Conservation (phyloP, 2,888 invertebrate genomes). For the Dryococelus australis region DNA sequence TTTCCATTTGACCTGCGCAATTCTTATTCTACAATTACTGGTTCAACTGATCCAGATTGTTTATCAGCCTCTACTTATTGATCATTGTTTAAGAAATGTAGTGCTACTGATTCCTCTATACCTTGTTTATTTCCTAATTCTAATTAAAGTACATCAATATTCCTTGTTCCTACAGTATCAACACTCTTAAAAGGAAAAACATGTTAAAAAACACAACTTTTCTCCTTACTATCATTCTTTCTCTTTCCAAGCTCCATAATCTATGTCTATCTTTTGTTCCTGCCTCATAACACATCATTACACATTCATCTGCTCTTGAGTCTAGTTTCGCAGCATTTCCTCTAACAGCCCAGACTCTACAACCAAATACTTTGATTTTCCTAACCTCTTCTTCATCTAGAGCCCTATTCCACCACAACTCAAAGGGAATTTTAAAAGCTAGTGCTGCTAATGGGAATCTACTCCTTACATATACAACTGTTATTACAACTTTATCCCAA, state of each 20-base stretch:
- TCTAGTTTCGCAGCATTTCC: slow-evolving; percentile 20
- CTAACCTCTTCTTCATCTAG: slow-evolving; percentile 16
- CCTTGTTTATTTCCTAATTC: too few relatives aligned
- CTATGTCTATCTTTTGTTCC: background rate
- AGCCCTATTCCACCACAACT: slow-evolving; percentile 28
- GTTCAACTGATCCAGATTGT: too few relatives aligned
- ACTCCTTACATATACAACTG: slow-evolving; percentile 23
- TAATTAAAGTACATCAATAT: background rate
- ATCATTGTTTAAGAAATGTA: too few relatives aligned
- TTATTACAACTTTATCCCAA: slow-evolving; percentile 31
- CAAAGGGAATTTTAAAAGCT: slow-evolving; percentile 13
- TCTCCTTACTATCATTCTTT: background rate
- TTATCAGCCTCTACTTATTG: too few relatives aligned
- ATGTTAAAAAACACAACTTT: slow-evolving; percentile 26
- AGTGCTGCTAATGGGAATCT: slow-evolving; percentile 23
- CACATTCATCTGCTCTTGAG: slow-evolving; percentile 29
- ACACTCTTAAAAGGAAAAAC: background rate
- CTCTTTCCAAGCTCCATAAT: background rate
- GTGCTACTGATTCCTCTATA: too few relatives aligned
- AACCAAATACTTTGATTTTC: slow-evolving; percentile 31
- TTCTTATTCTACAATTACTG: background rate
- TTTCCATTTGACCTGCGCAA: too few relatives aligned
- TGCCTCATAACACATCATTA: slow-evolving; percentile 31
- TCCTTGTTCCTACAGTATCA: background rate
- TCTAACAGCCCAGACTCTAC: background rate